phyloP scores from a whole-genome alignment of 2,888 invertebrate genomes.

The Leptinotarsa haldemani region DNA sequence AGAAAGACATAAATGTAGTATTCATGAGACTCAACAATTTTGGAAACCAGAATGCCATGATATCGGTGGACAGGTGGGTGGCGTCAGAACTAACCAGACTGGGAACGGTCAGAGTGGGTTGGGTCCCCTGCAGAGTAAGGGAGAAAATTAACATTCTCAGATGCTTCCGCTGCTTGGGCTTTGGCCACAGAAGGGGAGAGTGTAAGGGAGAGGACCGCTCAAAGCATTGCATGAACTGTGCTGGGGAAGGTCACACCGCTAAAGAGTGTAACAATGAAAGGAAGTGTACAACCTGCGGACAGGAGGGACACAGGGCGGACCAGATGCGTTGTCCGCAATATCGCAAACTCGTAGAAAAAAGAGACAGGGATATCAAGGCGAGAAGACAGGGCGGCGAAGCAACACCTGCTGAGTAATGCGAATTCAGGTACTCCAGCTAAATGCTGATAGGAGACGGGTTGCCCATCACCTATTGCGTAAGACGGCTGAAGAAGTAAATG shows the following conservation, averaged over 20 bases:
- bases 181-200: neutral
- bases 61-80: neutral
- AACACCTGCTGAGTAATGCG: neutral
- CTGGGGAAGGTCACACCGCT: neutral
- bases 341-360: neutral
- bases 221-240: slow-evolving; percentile 2
- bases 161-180: neutral
- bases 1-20: neutral
- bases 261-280: slow-evolving; percentile 5
- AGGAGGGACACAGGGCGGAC: slow-evolving; percentile 7
- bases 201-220: neutral
- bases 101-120: neutral
- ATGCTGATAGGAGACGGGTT: no score
- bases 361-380: neutral
- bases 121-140: neutral
- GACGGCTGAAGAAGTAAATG: no score
- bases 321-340: slow-evolving; percentile 3
- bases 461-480: no score
- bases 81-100: neutral
- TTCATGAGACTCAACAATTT: neutral
- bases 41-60: neutral
- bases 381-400: neutral
- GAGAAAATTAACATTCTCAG: neutral
- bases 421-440: no score
- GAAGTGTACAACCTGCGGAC: slow-evolving; percentile 4